Percentiles rank a stretch among this genome's conserved stretches.
Conservation (phyloP, 2,113 vertebrate genomes). For the Pelvicachromis taeniatus region DNA sequence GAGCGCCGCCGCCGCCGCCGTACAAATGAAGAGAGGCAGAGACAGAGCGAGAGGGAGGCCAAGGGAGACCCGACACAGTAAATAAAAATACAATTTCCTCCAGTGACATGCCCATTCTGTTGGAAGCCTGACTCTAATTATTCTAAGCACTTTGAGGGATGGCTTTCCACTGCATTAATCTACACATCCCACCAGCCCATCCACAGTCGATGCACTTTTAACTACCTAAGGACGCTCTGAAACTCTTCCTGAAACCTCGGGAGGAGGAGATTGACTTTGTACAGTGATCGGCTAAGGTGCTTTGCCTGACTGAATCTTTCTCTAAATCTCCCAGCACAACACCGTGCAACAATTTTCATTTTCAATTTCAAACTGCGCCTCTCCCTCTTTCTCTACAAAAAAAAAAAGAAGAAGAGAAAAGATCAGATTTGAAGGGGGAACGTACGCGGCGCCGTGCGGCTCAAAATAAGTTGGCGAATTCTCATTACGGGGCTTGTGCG, state of each 20-base stretch:
- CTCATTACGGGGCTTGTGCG: constrained; percentile 34
- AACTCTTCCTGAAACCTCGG: constrained; percentile 43
- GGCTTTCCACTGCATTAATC: constrained; percentile 67
- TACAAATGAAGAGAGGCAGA: constrained; percentile 61
- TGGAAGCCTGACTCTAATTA: constrained; percentile 69
- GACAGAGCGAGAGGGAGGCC: constrained; percentile 52
- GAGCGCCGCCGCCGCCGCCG: background rate
- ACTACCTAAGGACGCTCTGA: constrained; percentile 56
- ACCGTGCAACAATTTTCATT: constrained; percentile 46
- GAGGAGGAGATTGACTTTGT: constrained; percentile 52
- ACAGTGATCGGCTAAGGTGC: constrained; percentile 34
- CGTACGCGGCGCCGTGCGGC: background rate
- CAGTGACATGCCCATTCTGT: constrained; percentile 68
- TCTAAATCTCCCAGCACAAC: constrained; percentile 47
- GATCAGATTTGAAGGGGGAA: background rate
- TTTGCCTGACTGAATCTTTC: constrained; percentile 43
- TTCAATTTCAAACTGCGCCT: constrained; percentile 30
- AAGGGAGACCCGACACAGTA: constrained; percentile 63
- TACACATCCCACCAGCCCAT: constrained; percentile 55
- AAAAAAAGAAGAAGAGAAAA: background rate
- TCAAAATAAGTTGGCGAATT: constrained; percentile 32
- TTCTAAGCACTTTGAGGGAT: constrained; percentile 59
- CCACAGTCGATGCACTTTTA: constrained; percentile 62
- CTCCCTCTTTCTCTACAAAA: background rate
- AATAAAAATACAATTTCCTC: constrained; percentile 74